Evolutionary conservation across 2,888 invertebrate genomes (phyloP), one percentile per base, ranked within the genome.

Genomic region (Geotrupes spiniger): DNA sequence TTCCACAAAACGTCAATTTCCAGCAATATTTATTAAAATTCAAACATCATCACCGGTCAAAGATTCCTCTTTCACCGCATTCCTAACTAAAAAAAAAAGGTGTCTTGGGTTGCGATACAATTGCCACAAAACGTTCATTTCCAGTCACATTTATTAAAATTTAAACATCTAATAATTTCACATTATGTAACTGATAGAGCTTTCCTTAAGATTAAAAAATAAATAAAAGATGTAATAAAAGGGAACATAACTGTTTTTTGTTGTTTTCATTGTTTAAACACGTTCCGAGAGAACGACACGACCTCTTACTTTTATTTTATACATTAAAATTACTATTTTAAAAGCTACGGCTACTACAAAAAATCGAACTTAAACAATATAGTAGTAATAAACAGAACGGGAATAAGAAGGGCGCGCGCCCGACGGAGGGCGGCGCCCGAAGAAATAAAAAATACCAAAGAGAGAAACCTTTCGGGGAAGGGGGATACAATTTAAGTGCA

Each of bases 131-230:
- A 8, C 17, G 37, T 27, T 38, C 27, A 51, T 66, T 63, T 69
- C 65, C 66, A 68, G 67, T 69, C 70, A 71, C 70, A 71, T 71
- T 70, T 70, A 71, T 70, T 71, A 62, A 69, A 69, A 69, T 70
- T 70, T 69, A 69, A 69, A 71, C 70, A 70, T 68, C 70, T 70
- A 71, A 63, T 65, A 62, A 66, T 45, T 66, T 68, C 66, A 68
- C 66, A 70, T 62, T 49, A 61, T 61, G 62, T 66, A 59, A 59
- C 63, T 62, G 58, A 60, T 64, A 62, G 58, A 33, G 29, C 33
- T 52, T 41, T 62, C 61, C 60, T 63, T 65, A 63, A 60, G 59
- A 65, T 57, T 63, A 65, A 56, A 62, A 63, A 65, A 62, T 61
- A 60, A 59, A 58, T 58, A 58, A 52, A 49, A 55, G 21, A 21